These are phyloP conservation scores for Momotus momota DNA, from an alignment of 2,797 vertebrate genomes.

Conservation along the genomic window DNA sequence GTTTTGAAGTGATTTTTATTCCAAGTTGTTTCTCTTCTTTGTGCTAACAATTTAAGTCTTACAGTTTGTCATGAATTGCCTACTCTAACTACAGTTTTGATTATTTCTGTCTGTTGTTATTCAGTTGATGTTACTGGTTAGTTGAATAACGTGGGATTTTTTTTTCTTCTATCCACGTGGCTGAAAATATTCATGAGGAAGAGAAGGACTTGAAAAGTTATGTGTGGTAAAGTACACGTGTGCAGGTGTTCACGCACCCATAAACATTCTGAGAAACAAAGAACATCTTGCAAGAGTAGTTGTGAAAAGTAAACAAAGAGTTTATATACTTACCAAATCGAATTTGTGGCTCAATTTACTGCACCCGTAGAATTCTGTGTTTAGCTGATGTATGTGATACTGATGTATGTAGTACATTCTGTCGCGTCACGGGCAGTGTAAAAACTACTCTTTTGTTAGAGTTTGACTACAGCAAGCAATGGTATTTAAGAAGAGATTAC, in stretches of 20 bases:
- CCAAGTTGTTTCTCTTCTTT: not conserved
- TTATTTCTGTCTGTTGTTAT: conserved; percentile 22
- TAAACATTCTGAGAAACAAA: not conserved
- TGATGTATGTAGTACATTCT: not conserved
- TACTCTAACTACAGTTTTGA: not conserved
- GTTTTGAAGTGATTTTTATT: conserved; percentile 2
- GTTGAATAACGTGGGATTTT: not conserved
- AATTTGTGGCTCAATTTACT: not conserved
- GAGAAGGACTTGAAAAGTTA: not conserved
- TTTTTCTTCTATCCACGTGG: not conserved
- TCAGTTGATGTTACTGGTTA: not conserved
- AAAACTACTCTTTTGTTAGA: not conserved
- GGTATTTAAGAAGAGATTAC: not conserved
- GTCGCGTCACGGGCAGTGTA: not conserved
- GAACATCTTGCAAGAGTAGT: not conserved
- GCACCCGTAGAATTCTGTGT: not conserved
- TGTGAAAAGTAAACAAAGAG: not conserved
- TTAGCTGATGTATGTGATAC: not conserved
- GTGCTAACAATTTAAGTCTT: not conserved
- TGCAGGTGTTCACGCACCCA: fast-evolving
- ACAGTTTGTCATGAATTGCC: not conserved
- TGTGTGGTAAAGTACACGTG: not conserved
- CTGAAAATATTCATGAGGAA: not conserved
- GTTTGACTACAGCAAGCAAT: not conserved
- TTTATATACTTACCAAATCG: not conserved